These are phyloP conservation scores for Lithobates sylvaticus DNA, from an alignment of 2,797 vertebrate species.

Conservation along the genomic window DNA sequence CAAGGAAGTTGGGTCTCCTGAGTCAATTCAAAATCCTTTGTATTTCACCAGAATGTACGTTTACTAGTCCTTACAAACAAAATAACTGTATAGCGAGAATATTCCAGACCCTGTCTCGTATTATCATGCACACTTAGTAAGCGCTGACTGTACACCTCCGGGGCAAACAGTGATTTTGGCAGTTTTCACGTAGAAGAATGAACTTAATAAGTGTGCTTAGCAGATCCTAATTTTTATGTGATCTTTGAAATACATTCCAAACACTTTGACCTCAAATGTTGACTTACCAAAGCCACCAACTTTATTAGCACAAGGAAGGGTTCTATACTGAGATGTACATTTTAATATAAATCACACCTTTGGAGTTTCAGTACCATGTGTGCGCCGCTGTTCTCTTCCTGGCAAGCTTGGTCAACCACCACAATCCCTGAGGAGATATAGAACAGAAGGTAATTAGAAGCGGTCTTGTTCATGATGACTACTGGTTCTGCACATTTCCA, in stretches of 20 bases:
- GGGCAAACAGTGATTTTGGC: conserved; percentile 8
- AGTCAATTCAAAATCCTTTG: neutral
- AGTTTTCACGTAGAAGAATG: neutral
- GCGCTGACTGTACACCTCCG: neutral
- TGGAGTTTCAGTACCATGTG: conserved; percentile 37
- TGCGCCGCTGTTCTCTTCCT: conserved; percentile 37
- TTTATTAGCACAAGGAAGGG: conserved; percentile 49
- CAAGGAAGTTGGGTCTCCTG: too few species aligned
- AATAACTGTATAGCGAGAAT: neutral
- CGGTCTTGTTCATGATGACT: conserved; percentile 24
- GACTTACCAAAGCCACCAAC: conserved; percentile 51
- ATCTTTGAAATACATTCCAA: conserved; percentile 47
- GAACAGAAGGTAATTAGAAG: conserved; percentile 44
- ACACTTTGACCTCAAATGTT: conserved; percentile 49
- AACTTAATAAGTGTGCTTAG: conserved; percentile 27
- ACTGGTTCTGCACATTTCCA: conserved; percentile 9
- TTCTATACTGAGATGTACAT: conserved; percentile 41
- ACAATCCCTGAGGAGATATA: conserved; percentile 30
- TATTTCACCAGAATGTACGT: neutral
- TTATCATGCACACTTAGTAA: neutral
- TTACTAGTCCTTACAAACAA: neutral
- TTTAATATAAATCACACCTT: conserved; percentile 57
- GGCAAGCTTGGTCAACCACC: conserved; percentile 42
- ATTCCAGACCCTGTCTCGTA: neutral
- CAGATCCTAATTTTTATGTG: conserved; percentile 47